These are phyloP conservation scores for Cyclophora albipunctata DNA, from an alignment of 2,888 invertebrate genomes.

Conservation along the genomic window DNA sequence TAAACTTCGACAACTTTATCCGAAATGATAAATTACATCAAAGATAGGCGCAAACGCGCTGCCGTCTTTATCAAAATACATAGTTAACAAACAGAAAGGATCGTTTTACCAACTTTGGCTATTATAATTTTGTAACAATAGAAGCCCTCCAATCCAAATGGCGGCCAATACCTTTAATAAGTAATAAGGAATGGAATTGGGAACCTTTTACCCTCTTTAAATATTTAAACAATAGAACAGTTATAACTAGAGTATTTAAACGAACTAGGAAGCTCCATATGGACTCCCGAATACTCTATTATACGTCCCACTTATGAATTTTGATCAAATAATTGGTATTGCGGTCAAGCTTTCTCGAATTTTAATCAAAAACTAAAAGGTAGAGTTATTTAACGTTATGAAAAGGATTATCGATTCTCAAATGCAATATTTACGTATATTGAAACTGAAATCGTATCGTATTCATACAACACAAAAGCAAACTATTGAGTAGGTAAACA, in stretches of 20 bases:
- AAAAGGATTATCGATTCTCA: no score
- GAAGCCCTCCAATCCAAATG: conserved; percentile 25
- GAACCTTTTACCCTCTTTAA: conserved; percentile 16
- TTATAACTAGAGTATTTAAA: conserved; percentile 15
- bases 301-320: no score
- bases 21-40: conserved; percentile 10
- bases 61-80: neutral
- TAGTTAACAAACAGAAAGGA: conserved; percentile 20
- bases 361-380: no score
- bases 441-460: no score
- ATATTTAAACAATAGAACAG: conserved; percentile 19
- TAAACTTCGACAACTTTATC: no score
- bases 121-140: conserved; percentile 34
- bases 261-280: neutral
- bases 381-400: no score
- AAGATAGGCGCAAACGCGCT: conserved; percentile 6
- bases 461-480: no score
- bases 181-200: conserved; percentile 26
- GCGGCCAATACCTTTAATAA: conserved; percentile 34
- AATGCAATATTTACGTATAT: no score
- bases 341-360: no score
- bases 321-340: no score
- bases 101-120: conserved; percentile 26
- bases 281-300: no score
- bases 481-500: no score